Conservation (phyloP, 2,797 vertebrate species). For the Enteromius paludinosus region DNA sequence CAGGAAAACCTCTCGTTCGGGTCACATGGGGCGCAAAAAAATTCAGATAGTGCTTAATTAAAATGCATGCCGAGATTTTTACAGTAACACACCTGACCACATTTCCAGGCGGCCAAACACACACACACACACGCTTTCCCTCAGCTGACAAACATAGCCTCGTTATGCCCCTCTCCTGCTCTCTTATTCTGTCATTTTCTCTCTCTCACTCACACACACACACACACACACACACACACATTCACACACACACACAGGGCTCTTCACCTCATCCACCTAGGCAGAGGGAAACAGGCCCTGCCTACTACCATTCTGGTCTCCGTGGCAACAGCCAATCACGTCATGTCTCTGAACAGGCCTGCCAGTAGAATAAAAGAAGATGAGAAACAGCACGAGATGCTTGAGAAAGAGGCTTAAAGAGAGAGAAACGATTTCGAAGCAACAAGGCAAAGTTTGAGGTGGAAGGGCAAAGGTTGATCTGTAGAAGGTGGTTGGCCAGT, state of each 20-base stretch:
- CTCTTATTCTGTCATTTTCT: slow-evolving; percentile 28
- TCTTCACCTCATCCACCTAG: slow-evolving; percentile 60
- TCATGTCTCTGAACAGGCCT: slow-evolving; percentile 53
- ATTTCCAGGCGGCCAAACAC: slow-evolving; percentile 8
- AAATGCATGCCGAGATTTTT: slow-evolving; percentile 20
- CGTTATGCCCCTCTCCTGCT: slow-evolving; percentile 42
- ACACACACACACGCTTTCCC: not conserved
- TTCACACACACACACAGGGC: slow-evolving; percentile 36
- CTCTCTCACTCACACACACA: slow-evolving; percentile 20
- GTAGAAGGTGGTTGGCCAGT: not conserved
- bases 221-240: slow-evolving; percentile 37
- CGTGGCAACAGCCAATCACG: slow-evolving; percentile 63
- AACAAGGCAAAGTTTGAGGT: slow-evolving; percentile 8
- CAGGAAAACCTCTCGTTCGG: slow-evolving; percentile 26
- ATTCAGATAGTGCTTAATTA: slow-evolving; percentile 39
- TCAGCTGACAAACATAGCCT: slow-evolving; percentile 55
- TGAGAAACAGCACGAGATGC: slow-evolving; percentile 15
- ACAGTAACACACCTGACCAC: slow-evolving; percentile 34
- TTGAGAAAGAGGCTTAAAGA: slow-evolving; percentile 25
- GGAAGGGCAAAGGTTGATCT: slow-evolving; percentile 25
- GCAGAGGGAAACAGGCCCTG: slow-evolving; percentile 59
- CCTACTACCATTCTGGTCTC: slow-evolving; percentile 59
- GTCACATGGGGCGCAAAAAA: slow-evolving; percentile 28
- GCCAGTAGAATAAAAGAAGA: slow-evolving; percentile 53
- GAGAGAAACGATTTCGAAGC: not conserved